Evolutionary conservation across 2,113 vertebrate species (phyloP).

Genomic region (Dipodomys stephensi): DNA sequence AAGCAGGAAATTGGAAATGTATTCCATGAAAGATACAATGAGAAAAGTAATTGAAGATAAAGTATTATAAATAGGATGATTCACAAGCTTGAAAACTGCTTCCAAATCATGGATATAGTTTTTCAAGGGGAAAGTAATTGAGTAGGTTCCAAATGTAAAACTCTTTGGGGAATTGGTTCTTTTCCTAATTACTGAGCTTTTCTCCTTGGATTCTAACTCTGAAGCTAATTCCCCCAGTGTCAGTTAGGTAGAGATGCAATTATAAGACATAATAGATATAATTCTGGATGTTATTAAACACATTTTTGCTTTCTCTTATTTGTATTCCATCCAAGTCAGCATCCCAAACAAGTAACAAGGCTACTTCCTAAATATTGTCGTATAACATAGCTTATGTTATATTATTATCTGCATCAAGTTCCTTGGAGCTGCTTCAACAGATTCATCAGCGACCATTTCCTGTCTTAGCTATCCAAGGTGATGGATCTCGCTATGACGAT

Average conservation of each 20-base stretch:
- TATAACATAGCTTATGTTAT: neutral
- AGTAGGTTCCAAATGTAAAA: constrained; percentile 75
- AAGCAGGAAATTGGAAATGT: constrained; percentile 74
- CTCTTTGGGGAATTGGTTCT: constrained; percentile 72
- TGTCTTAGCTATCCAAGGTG: neutral
- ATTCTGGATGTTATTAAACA: constrained; percentile 44
- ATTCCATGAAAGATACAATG: constrained; percentile 71
- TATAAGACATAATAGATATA: constrained; percentile 68
- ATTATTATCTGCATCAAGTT: neutral
- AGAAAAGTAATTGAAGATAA: constrained; percentile 80
- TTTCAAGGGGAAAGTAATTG: constrained; percentile 80
- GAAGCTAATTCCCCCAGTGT: constrained; percentile 65
- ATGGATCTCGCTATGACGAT: constrained; percentile 54
- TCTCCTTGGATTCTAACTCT: constrained; percentile 62
- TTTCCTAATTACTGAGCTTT: constrained; percentile 68
- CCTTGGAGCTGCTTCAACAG: neutral
- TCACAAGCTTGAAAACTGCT: constrained; percentile 77
- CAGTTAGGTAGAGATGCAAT: constrained; percentile 65
- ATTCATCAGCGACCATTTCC: constrained; percentile 41
- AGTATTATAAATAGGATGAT: constrained; percentile 77
- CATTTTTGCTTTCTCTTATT: constrained; percentile 10
- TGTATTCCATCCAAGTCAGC: constrained; percentile 39
- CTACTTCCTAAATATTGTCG: constrained; percentile 47
- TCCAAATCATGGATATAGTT: constrained; percentile 78
- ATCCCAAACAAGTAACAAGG: constrained; percentile 59